Evolutionary conservation across 2,888 invertebrate genomes (phyloP).

Genomic region (Hyposoter dolosus): DNA sequence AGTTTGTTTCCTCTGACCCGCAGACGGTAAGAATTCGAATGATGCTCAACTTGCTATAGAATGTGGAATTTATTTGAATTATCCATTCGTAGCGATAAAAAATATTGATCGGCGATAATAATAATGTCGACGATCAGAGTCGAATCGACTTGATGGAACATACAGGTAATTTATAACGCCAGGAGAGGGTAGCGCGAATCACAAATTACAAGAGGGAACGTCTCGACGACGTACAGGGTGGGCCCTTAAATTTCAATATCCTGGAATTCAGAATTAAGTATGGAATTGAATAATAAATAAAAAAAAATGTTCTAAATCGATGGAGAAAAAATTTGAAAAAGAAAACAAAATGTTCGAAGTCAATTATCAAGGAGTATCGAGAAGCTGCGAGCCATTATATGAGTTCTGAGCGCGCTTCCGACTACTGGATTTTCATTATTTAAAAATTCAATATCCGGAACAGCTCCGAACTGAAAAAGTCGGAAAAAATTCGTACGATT

Average conservation of each 20-base stretch:
- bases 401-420: background rate
- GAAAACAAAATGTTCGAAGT: background rate
- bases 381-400: too few species aligned
- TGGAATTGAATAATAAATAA: background rate
- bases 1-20: background rate
- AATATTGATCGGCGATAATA: conserved; percentile 1
- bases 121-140: conserved; percentile 5
- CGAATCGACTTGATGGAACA: conserved; percentile 1
- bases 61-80: background rate
- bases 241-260: too few species aligned
- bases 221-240: conserved; percentile 1
- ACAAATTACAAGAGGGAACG: background rate
- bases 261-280: background rate
- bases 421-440: background rate
- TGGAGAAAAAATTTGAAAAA: background rate
- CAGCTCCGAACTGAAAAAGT: background rate
- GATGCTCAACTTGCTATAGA: background rate
- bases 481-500: background rate
- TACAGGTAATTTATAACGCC: conserved; percentile 12
- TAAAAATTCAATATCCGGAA: background rate
- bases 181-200: background rate
- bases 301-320: background rate
- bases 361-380: too few species aligned
- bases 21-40: background rate
- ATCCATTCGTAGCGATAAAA: background rate